A percentile compares a stretch with the other conserved stretches of the same genome.
These are phyloP conservation scores for Addax nasomaculatus DNA, from an alignment of 2,113 vertebrate species.

Conservation along the genomic window DNA sequence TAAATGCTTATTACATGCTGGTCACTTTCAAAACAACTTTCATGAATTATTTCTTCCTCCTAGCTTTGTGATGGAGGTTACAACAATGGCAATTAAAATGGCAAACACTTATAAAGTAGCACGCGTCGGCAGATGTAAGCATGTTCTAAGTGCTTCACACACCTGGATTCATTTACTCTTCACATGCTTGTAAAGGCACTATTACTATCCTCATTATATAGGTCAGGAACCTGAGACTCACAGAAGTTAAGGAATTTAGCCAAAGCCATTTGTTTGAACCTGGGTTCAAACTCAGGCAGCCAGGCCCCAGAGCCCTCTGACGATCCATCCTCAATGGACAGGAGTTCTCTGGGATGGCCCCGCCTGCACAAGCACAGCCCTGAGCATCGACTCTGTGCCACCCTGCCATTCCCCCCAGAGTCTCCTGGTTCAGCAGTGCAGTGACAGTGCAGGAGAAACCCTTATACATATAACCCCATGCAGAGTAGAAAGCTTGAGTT, in stretches of 20 bases:
- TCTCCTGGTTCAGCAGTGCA: not conserved
- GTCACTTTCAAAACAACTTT: not conserved
- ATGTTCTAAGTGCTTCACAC: not conserved
- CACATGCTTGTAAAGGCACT: not conserved
- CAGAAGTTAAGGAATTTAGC: not conserved
- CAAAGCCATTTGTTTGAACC: not conserved
- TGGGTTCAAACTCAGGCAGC: not conserved
- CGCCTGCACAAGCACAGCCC: not conserved
- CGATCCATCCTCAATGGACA: rapidly evolving
- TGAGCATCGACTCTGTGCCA: not conserved
- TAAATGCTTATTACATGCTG: not conserved
- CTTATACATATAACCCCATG: no score
- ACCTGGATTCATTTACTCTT: not conserved
- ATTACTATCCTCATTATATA: not conserved
- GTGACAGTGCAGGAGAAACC: not conserved
- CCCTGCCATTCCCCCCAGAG: not conserved
- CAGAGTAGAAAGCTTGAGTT: not conserved
- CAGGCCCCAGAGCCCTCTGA: not conserved
- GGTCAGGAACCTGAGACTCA: not conserved
- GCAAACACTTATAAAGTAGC: not conserved
- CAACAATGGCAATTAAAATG: not conserved
- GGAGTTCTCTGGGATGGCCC: not conserved
- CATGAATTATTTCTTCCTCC: not conserved
- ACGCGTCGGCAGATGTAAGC: rapidly evolving
- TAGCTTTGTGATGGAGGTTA: not conserved